Conservation (phyloP, 1,140 invertebrate genomes). For the Drosophila lini region DNA sequence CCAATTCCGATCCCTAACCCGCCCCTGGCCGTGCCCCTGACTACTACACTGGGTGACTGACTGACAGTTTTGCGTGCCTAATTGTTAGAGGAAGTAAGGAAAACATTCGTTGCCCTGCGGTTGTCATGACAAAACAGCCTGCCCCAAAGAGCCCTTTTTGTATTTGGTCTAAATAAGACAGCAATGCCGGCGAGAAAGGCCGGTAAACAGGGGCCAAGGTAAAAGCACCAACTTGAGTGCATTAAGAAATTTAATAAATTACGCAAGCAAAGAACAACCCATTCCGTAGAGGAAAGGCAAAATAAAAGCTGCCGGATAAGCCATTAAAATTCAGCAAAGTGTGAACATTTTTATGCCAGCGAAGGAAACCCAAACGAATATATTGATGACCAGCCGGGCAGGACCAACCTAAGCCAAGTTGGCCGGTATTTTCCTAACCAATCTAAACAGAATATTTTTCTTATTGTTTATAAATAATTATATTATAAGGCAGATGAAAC, state of each 20-base stretch:
- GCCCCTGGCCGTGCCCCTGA: slow-evolving; percentile 30
- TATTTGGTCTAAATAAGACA: slow-evolving; percentile 21
- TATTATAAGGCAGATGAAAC: neutral
- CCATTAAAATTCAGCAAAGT: slow-evolving; percentile 21
- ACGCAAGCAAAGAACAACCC: slow-evolving; percentile 7
- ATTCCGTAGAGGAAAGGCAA: neutral
- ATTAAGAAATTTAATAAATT: slow-evolving; percentile 22
- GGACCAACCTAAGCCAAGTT: neutral
- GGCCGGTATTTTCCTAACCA: neutral
- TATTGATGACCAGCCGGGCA: slow-evolving; percentile 14
- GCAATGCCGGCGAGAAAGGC: neutral
- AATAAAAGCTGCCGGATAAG: slow-evolving; percentile 5
- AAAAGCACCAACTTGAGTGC: slow-evolving; percentile 10
- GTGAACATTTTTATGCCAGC: slow-evolving; percentile 16
- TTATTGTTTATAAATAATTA: neutral
- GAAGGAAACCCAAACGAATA: slow-evolving; percentile 15
- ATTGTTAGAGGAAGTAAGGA: slow-evolving; percentile 60
- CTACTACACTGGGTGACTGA: slow-evolving; percentile 18
- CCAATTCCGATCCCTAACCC: neutral
- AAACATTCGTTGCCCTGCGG: slow-evolving; percentile 48
- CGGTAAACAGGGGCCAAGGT: slow-evolving; percentile 1
- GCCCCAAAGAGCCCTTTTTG: slow-evolving; percentile 4
- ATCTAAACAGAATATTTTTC: neutral
- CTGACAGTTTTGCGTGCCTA: slow-evolving; percentile 63
- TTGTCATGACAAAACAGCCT: slow-evolving; percentile 28